Conservation (phyloP, 2,888 invertebrate species). For the Harpalus rufipes region DNA sequence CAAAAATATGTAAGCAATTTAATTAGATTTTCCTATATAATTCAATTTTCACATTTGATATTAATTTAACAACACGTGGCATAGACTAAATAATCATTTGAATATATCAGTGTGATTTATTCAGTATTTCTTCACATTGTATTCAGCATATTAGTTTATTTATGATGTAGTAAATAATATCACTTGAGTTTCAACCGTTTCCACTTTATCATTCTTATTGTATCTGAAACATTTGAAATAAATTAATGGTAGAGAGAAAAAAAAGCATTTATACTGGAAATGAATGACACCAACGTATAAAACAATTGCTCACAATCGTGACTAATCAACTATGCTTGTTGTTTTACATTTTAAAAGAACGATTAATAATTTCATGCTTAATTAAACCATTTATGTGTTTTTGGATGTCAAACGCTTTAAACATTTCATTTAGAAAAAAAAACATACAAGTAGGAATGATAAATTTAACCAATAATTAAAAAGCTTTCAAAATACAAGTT, state of each 20-base stretch:
- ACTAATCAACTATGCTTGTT: not conserved
- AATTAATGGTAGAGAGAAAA: not conserved
- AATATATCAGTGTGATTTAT: not conserved
- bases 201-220: not conserved
- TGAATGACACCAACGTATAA: not conserved
- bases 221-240: conserved; percentile 5
- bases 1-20: conserved; percentile 38
- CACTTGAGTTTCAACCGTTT: not conserved
- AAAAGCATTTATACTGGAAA: not conserved
- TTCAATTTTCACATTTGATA: conserved; percentile 9
- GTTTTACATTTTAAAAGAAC: not conserved
- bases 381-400: conserved; percentile 1
- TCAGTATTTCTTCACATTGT: not conserved
- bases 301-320: not conserved
- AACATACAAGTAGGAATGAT: not conserved
- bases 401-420: not conserved
- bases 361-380: not conserved
- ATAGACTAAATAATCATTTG: not conserved
- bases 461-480: not conserved
- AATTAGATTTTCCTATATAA: conserved; percentile 24
- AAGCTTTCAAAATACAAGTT: not conserved
- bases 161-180: not conserved
- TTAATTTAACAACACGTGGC: conserved; percentile 5
- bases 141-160: conserved; percentile 10
- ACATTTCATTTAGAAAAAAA: not conserved